Conservation (phyloP, 2,113 vertebrate genomes). For the Periophthalmodon schlosseri region DNA sequence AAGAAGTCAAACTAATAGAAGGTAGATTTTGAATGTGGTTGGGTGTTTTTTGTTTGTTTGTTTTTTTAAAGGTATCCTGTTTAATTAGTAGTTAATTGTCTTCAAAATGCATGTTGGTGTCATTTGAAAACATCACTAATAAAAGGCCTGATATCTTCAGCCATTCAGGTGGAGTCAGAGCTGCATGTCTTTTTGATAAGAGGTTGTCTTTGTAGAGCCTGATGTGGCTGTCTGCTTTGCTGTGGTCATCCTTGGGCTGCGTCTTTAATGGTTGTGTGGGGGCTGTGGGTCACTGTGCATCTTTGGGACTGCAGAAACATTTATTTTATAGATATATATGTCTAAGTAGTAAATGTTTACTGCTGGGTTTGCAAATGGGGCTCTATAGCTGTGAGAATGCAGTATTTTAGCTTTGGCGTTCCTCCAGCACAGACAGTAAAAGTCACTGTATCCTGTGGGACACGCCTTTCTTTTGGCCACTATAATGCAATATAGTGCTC, state of each 20-base stretch:
- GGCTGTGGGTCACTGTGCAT: conserved; percentile 20
- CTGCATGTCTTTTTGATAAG: neutral
- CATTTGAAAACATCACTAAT: neutral
- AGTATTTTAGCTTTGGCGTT: neutral
- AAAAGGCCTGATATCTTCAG: neutral
- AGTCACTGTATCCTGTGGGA: conserved; percentile 1
- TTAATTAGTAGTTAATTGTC: neutral
- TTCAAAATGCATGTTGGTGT: neutral
- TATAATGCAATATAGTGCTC: conserved; percentile 28
- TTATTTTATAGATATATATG: conserved; percentile 10
- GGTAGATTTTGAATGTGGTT: too few relatives aligned
- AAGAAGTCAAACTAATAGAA: neutral
- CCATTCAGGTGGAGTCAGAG: neutral
- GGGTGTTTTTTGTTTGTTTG: neutral
- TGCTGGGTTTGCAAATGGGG: conserved; percentile 3
- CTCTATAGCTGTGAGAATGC: neutral
- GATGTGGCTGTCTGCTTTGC: neutral
- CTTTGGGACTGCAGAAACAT: conserved; percentile 3
- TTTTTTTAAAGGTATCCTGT: neutral
- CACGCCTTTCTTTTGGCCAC: conserved; percentile 27
- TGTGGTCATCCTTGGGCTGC: conserved; percentile 36
- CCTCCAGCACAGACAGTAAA: conserved; percentile 7
- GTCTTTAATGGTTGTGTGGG: neutral
- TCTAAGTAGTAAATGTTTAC: conserved; percentile 4
- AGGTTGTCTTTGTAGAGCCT: neutral